These are phyloP conservation scores for Hydrotaea cyrtoneurina DNA, from an alignment of 2,888 invertebrate genomes.

Conservation along the genomic window DNA sequence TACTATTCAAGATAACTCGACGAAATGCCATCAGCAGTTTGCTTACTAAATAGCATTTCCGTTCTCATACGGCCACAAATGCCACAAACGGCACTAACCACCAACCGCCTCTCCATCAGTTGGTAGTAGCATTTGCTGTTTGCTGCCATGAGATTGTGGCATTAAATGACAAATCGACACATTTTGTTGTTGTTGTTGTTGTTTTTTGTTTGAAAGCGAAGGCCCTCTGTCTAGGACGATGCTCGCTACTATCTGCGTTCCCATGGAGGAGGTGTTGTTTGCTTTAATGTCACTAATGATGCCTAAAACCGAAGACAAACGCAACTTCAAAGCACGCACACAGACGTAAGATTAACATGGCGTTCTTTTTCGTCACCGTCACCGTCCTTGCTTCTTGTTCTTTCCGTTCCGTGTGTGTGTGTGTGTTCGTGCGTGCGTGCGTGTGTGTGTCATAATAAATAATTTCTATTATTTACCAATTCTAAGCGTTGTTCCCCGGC, in stretches of 20 bases:
- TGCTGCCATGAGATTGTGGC: constrained; percentile 16
- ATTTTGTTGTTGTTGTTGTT: too few relatives aligned
- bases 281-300: constrained; percentile 54
- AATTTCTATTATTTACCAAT: constrained; percentile 49
- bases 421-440: neutral
- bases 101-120: constrained; percentile 18
- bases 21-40: too few relatives aligned
- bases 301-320: constrained; percentile 44
- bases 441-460: constrained; percentile 25
- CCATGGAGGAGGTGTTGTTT: constrained; percentile 15
- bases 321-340: constrained; percentile 5
- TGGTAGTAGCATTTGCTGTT: constrained; percentile 29
- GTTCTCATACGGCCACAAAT: too few relatives aligned
- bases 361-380: neutral
- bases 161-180: constrained; percentile 58
- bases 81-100: neutral
- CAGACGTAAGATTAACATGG: neutral
- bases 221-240: neutral
- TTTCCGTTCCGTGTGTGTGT: neutral
- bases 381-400: neutral
- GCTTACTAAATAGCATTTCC: too few relatives aligned
- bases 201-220: too few relatives aligned
- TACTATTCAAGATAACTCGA: too few relatives aligned
- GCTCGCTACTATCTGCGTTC: neutral
- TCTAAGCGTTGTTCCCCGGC: constrained; percentile 19